Base-by-base conservation (phyloP, 2,888 invertebrate species). In the Drosophila sordidapex region DNA sequence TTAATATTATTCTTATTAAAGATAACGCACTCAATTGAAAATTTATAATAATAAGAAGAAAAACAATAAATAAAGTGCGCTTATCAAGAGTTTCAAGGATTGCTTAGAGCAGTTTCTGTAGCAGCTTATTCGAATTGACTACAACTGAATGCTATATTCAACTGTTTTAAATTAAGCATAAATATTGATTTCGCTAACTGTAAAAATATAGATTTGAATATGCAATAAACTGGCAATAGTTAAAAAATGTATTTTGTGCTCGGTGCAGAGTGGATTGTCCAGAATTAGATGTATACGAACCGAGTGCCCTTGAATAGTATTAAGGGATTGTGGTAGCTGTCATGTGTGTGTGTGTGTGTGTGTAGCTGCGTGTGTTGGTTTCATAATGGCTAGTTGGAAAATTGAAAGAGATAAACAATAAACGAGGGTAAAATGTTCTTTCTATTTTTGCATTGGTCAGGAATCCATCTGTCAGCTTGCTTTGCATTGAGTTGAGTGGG, bases 231-330 rank as follows among this genome's bases (percentile, higher is more conserved):
- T 33, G n/a, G 1, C 48, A 21, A 56, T 18, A 49, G 21, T 25
- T 38, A 27, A 15, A 2, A 27, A 52, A 43, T 27, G 13, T n/a
- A 61, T 33, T 40, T 25, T 31, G 29, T 36, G 18, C 60, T 46
- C 33, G 53, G 29, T 65, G 31, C 54, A 65, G 36, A n/a, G 15
- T 18, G n/a, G 67, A 76, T 79, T 74, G 63, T 56, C 73, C 62
- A 62, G 76, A 83, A 83, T 73, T 74, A 86, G 76, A 86, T 75
- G 74, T 72, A 83, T 86, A 60, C 27, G 70, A 66, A 67, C 75
- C 60, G 78, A 87, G 78, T 80, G 82, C 80, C 77, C 80, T 86
- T 86, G 73, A 82, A 82, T 80, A 83, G 79, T 82, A 89, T 82
- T 80, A 79, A 84, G 78, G 82, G 76, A 40, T 29, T 53, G 38